Evolutionary conservation across 1,140 invertebrate species (phyloP).

Genomic region (Parasteatoda tepidariorum): DNA sequence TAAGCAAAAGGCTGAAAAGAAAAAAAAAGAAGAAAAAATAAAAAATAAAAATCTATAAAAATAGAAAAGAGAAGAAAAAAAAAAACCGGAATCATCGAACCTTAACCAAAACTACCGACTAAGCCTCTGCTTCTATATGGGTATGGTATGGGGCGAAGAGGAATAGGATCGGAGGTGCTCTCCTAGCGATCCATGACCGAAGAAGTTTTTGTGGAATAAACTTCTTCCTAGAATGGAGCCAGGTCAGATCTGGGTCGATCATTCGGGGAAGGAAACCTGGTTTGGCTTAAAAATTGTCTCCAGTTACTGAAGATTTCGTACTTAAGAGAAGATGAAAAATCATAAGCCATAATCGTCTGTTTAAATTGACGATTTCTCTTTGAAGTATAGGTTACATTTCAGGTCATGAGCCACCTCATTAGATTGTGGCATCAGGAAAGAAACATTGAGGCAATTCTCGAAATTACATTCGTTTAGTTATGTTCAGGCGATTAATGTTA

Average conservation of each 20-base stretch:
- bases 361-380: too few relatives aligned
- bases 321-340: too few relatives aligned
- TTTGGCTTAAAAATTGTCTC: conserved; percentile 8
- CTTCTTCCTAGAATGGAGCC: neutral
- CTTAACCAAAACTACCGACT: conserved; percentile 33
- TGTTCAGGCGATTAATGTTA: too few relatives aligned
- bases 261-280: conserved; percentile 34
- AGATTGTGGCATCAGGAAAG: too few relatives aligned
- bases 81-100: conserved; percentile 4
- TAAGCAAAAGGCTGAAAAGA: conserved; percentile 22
- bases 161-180: neutral
- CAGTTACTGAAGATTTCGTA: neutral
- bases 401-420: too few relatives aligned
- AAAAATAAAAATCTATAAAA: neutral
- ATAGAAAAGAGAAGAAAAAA: neutral
- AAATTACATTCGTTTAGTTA: too few relatives aligned
- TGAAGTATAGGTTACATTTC: too few relatives aligned
- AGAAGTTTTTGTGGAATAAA: conserved; percentile 15
- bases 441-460: too few relatives aligned
- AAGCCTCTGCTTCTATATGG: conserved; percentile 12
- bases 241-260: conserved; percentile 14
- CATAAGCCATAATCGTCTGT: too few relatives aligned
- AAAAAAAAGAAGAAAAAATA: neutral
- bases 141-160: neutral
- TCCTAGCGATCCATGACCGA: conserved; percentile 27